Base-by-base conservation (phyloP, 2,797 vertebrate genomes). In the Danionella dracula region DNA sequence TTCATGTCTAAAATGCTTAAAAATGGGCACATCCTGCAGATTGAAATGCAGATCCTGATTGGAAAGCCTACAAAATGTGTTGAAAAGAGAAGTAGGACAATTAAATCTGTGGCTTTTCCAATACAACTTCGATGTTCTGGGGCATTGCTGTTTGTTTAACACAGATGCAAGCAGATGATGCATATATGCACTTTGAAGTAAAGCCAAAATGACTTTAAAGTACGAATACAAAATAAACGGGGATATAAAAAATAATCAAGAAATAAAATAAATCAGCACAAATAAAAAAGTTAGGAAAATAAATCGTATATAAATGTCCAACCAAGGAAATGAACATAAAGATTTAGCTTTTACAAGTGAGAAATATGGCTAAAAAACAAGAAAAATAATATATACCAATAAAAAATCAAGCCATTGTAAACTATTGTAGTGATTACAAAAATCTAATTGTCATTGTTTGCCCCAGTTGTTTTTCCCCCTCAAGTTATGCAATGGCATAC, bases 21-120 rank as follows among this genome's bases (percentile, higher is more conserved):
- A 16, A 63, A 21, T 12, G 29, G 58, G 64, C 45, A 72, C 68
- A 68, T 73, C 69, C 41, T 68, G 66, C 58, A 68, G 49, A 42
- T 70, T 69, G 68, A 49, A 68, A 68, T n/a, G 48, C 31, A 49
- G 32, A 12, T 73, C 58, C 58, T 37, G 58, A 49, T 58, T 34
- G 44, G 71, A 73, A 76, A 68, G 40, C 49, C 7, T 13, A 46
- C 54, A 42, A 37, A 60, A 62, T 50, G 31, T 42, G 64, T 49
- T 56, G 70, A 71, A 71, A 73, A 55, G 53, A 45, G 61, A 71
- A 49, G 29, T 12, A 58, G 60, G 61, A 37, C 60, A 57, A 56
- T 55, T 49, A 42, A 71, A 73, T 70, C 59, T 65, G 27, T 31
- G 58, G 42, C 12, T 27, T 21, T 73, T 62, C 58, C 62, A n/a